phyloP scores from a whole-genome alignment of 2,888 invertebrate species.

The Melinaea marsaeus region DNA sequence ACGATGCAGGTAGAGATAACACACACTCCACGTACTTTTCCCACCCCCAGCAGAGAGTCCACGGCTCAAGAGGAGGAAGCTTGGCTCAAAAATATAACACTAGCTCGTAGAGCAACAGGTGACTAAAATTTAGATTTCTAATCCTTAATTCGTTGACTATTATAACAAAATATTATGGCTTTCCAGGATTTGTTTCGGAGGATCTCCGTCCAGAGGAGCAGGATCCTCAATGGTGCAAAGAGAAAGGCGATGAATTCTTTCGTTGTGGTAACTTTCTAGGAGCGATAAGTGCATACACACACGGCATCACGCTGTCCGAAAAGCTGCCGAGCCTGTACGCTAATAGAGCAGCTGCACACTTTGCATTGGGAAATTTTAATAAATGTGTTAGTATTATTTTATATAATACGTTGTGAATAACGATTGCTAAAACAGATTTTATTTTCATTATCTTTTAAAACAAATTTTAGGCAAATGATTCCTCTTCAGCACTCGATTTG shows the following conservation, averaged over 20 bases:
- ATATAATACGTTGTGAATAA: no score
- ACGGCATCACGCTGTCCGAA: constrained; percentile 85
- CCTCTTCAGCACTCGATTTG: constrained; percentile 83
- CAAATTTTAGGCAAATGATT: constrained; percentile 67
- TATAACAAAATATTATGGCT: background rate
- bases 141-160: background rate
- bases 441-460: background rate
- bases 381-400: constrained; percentile 73
- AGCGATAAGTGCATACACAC: constrained; percentile 89
- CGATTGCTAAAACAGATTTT: no score
- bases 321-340: constrained; percentile 85
- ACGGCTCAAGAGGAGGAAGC: constrained; percentile 83
- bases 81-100: constrained; percentile 88
- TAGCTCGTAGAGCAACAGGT: constrained; percentile 81
- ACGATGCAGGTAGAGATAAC: constrained; percentile 79
- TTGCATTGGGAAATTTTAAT: constrained; percentile 84
- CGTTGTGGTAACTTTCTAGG: constrained; percentile 85
- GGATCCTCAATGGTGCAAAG: constrained; percentile 88
- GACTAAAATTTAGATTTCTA: constrained; percentile 8
- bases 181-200: constrained; percentile 82
- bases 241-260: constrained; percentile 89
- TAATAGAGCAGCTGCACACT: constrained; percentile 88
- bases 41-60: constrained; percentile 89
- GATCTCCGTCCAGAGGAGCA: constrained; percentile 88
- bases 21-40: constrained; percentile 87